Conservation (phyloP, 2,888 invertebrate genomes). For the Crioceris asparagi region DNA sequence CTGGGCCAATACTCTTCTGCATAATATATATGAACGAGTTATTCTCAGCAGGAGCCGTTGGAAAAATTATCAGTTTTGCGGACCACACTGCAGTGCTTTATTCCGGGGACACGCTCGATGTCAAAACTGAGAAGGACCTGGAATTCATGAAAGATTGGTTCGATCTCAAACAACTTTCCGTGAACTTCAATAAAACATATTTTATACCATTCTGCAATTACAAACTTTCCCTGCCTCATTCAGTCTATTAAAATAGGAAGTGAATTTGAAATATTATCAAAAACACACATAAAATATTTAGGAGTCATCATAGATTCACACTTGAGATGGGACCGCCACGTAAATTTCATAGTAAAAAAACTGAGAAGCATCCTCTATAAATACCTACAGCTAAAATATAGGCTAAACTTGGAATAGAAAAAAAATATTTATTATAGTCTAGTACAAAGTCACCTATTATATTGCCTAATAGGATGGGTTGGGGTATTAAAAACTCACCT, state of each 20-base stretch:
- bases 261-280: constrained; percentile 1
- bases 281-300: too few relatives aligned
- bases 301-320: too few relatives aligned
- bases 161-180: constrained; percentile 2
- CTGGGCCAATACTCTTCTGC: constrained; percentile 3
- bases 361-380: too few relatives aligned
- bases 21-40: constrained; percentile 2
- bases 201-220: constrained; percentile 2
- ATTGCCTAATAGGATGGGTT: too few relatives aligned
- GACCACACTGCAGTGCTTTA: constrained; percentile 2
- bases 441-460: too few relatives aligned
- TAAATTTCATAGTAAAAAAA: too few relatives aligned
- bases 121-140: constrained; percentile 4
- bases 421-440: too few relatives aligned
- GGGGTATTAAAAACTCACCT: too few relatives aligned
- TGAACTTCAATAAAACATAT: too few relatives aligned
- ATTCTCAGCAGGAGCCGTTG: constrained; percentile 1
- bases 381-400: too few relatives aligned
- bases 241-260: neutral
- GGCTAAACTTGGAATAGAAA: too few relatives aligned
- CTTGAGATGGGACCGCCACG: too few relatives aligned
- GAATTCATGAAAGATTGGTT: constrained; percentile 2
- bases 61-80: constrained; percentile 3
- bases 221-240: constrained; percentile 2
- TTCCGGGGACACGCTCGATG: constrained; percentile 1